Evolutionary conservation across 2,888 invertebrate genomes (phyloP), one percentile per base, ranked within the genome.

Genomic region (Agrotis clavis): DNA sequence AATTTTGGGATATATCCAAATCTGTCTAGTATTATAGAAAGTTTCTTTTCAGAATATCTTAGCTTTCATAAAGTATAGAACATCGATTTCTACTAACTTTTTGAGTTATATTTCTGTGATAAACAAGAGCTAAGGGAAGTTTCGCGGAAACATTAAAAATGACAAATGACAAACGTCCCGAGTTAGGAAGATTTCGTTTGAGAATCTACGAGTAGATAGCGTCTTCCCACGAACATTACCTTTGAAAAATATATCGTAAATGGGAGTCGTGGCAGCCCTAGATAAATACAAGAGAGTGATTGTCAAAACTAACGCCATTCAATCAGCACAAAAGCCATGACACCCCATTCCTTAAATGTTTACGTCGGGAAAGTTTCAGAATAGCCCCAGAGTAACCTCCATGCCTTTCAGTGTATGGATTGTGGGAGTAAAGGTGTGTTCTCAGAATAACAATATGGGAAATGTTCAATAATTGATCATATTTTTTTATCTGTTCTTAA

Each of bases 361-460:
- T 90, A 81, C 88, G 91, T 89, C 89, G 89, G 88, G 82, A 88
- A 91, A 90, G 85, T 90, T 91, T 85, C 72, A 71, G 82, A 69
- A 83, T 83, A 74, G 77, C 80, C 79, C 71, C 71, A 64, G 57
- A 69, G 75, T 82, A 85, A 82, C 85, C 86, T 85, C 73, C 50
- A 21, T 69, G 66, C n/a, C 56, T 72, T 74, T 56, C 50, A 51
- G 48, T 61, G 59, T 54, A 65, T 63, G 48, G 16, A 54, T 48
- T 45, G 57, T 16, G 13, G 11, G 19, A 19, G 35, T 68, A 70
- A 83, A 76, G 81, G 77, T 77, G 61, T 53, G 45, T 67, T 45
- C 50, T 56, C 47, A 65, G 11, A 47, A 5, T 47, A 25, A 66
- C n/a, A 21, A 57, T 48, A 47, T 19, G 18, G 13, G 16, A 41